These are phyloP conservation scores for Metaphire vulgaris DNA, from an alignment of 1,140 invertebrate genomes.

Conservation along the genomic window DNA sequence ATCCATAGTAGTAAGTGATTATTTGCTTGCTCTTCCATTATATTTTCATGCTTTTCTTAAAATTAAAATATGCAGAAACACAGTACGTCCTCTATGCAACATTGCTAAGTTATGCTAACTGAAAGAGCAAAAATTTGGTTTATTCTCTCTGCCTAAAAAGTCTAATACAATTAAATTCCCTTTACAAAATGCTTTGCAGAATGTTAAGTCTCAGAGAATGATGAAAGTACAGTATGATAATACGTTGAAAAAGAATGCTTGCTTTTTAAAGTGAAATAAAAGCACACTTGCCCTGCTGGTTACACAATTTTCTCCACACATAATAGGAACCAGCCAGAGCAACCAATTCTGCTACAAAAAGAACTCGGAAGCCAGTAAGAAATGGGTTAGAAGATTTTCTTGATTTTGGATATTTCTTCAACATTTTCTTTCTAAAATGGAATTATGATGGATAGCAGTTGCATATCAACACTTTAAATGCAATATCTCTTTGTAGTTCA, in stretches of 20 bases:
- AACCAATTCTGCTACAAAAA: background rate
- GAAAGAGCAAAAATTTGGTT: background rate
- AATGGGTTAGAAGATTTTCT: background rate
- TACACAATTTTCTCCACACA: background rate
- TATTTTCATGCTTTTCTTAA: no score
- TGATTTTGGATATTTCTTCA: conserved; percentile 1
- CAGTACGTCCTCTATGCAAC: no score
- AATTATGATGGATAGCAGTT: no score
- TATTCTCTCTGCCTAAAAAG: background rate
- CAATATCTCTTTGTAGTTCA: no score
- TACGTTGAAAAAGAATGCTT: background rate
- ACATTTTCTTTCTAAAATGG: background rate
- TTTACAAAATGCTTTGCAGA: background rate
- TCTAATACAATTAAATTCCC: no score
- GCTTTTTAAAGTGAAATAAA: background rate
- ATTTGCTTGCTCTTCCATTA: no score
- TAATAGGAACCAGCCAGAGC: background rate
- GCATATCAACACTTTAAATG: no score
- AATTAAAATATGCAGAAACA: no score
- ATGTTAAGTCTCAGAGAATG: background rate
- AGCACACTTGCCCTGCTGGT: background rate
- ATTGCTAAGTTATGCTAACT: no score
- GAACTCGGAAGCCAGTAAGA: background rate
- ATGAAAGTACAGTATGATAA: background rate
- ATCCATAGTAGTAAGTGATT: background rate